Evolutionary conservation across 1,140 invertebrate species (phyloP), one percentile per base, ranked within the genome.

Genomic region (Monomorium pharaonis): DNA sequence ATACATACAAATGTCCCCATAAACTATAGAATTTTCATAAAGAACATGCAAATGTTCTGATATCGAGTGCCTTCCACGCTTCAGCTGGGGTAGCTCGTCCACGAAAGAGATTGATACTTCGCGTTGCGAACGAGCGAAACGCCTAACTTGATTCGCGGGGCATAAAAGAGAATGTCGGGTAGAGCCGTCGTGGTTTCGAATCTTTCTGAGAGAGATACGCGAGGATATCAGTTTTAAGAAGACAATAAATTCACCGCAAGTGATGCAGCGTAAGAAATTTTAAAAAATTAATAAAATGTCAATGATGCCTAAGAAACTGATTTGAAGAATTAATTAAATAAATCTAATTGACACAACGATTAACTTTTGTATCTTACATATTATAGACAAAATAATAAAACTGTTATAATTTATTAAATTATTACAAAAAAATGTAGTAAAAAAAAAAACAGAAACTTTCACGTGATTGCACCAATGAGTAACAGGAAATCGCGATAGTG

Each of bases 21-120:
- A 95, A 95, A 95, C 94, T 95, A 95, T 95, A 95, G 94, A 95
- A 95, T 95, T 95, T 95, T 95, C 94, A 95, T 95, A 95, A 95
- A 94, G 91, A 91, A 94, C 93, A 95, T 95, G 94, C 94, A 95
- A 95, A 95, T 95, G 90, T 90, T 91, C 88, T 92, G 94, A 94
- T 95, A 95, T 95, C 94, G 94, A 94, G 90, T 93, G 87, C 81
- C 90, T 91, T 63, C 69, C 83, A 44, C 44, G 62, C 63, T 51
- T 75, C 37, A 30, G 14, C 14, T 63, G 49, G 84, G 89, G 74
- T 90, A 65, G 42, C 42, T 77, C 42, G 58, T 56, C 78, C 89
- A 49, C 77, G 70, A 81, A 85, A 87, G 80, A 90, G 87, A 91
- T 91, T 91, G 90, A 90, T 91, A 91, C 87, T 12, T 89, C 56